A percentile compares a stretch with the other conserved stretches of the same genome.
Conservation (phyloP, 2,797 vertebrate species). For the Anolis apletophallus region DNA sequence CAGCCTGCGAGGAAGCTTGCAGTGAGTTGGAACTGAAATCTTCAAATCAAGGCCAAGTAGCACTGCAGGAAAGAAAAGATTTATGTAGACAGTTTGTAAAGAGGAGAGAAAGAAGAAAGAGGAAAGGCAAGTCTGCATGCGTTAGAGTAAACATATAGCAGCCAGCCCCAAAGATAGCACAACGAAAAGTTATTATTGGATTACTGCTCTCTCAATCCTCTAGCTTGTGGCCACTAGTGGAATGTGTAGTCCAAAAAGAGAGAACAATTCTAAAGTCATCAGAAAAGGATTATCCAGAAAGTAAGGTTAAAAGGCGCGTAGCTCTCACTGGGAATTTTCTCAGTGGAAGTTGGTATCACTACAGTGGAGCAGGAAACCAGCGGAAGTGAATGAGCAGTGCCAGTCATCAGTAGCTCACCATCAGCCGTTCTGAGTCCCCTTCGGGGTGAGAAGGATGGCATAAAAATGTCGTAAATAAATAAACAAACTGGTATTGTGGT, state of each 20-base stretch:
- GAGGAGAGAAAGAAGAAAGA: conserved; percentile 2
- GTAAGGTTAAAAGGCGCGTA: too few relatives aligned
- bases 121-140: conserved; percentile 3
- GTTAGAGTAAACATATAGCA: not conserved
- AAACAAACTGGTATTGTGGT: too few relatives aligned
- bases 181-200: too few relatives aligned
- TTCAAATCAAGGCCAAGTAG: conserved; percentile 27
- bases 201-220: too few relatives aligned
- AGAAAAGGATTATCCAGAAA: not conserved
- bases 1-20: conserved; percentile 29
- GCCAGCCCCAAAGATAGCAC: not conserved
- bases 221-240: not conserved
- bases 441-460: too few relatives aligned
- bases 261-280: not conserved
- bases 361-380: too few relatives aligned
- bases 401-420: too few relatives aligned
- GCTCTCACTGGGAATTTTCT: too few relatives aligned
- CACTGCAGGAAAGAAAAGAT: conserved; percentile 19
- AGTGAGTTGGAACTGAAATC: conserved; percentile 19
- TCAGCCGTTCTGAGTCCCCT: too few relatives aligned
- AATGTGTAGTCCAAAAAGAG: not conserved
- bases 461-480: too few relatives aligned
- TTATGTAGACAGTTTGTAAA: not conserved
- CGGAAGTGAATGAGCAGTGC: too few relatives aligned
- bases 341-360: too few relatives aligned